phyloP scores from a whole-genome alignment of 2,888 invertebrate genomes.

The Fabriciana adippe region DNA sequence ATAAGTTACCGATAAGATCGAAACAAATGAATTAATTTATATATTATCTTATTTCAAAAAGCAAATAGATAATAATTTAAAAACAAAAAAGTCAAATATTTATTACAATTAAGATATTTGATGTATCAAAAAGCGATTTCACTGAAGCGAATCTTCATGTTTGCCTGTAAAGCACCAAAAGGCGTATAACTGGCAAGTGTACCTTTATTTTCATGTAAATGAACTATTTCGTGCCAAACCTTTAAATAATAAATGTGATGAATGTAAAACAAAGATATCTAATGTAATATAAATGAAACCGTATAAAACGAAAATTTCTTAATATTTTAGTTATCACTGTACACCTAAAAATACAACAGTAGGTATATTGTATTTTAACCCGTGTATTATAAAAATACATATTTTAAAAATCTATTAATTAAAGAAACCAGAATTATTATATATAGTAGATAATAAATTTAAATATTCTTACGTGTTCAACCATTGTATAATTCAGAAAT shows the following conservation, averaged over 20 bases:
- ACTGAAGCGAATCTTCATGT: too few relatives aligned
- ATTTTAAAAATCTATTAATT: slow-evolving; percentile 3
- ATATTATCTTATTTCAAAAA: too few relatives aligned
- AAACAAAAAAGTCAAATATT: too few relatives aligned
- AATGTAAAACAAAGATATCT: slow-evolving; percentile 1
- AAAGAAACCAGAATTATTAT: slow-evolving; percentile 3
- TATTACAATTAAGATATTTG: too few relatives aligned
- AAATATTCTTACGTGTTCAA: slow-evolving; percentile 21
- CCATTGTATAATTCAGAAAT: slow-evolving; percentile 19
- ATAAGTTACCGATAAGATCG: too few relatives aligned
- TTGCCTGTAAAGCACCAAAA: not conserved
- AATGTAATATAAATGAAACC: slow-evolving; percentile 8
- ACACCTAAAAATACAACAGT: slow-evolving; percentile 8
- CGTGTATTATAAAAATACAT: not conserved
- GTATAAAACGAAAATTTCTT: slow-evolving; percentile 9
- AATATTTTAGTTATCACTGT: slow-evolving; percentile 15
- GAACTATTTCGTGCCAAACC: slow-evolving; percentile 38
- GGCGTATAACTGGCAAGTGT: not conserved
- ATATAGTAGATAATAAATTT: slow-evolving; percentile 1
- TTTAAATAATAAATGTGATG: slow-evolving; percentile 4
- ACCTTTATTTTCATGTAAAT: slow-evolving; percentile 1
- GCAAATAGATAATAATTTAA: too few relatives aligned
- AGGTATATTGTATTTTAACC: not conserved
- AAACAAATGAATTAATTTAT: too few relatives aligned
- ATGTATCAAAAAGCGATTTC: too few relatives aligned